These are phyloP conservation scores for Papilio glaucus DNA, from an alignment of 1,140 invertebrate genomes.

Conservation along the genomic window DNA sequence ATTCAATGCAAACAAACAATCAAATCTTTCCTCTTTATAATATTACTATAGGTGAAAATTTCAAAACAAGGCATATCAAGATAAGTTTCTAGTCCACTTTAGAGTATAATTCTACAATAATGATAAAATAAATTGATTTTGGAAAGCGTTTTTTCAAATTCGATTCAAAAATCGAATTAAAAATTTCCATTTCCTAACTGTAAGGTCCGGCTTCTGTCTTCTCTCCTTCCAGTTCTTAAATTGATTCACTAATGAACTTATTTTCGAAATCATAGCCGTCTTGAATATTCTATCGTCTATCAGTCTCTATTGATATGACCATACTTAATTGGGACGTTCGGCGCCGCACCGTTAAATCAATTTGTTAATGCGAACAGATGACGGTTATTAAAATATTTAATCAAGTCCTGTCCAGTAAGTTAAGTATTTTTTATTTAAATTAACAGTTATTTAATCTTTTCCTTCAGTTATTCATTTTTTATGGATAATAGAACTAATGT, in stretches of 20 bases:
- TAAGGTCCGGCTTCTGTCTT: neutral
- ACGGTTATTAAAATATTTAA: conserved; percentile 31
- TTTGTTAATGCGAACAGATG: conserved; percentile 11
- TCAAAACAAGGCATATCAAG: neutral
- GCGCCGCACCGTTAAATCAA: conserved; percentile 12
- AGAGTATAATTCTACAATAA: neutral
- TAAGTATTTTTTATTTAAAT: neutral
- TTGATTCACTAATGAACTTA: neutral
- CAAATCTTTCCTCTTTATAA: no score
- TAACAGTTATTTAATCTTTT: neutral
- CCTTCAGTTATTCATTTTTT: neutral
- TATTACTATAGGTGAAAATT: neutral
- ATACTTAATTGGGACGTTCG: conserved; percentile 19
- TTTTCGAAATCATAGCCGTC: neutral
- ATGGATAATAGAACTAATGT: neutral
- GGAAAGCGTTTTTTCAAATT: neutral
- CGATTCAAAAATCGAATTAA: neutral
- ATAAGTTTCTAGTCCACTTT: neutral
- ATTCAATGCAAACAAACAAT: no score
- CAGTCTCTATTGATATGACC: conserved; percentile 25
- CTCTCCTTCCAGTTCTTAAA: neutral
- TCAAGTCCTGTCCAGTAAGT: neutral
- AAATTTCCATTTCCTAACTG: neutral
- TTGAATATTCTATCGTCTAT: neutral
- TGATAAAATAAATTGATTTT: neutral